Conservation (phyloP, 2,797 vertebrate genomes). For the Enteromius anoplus region DNA sequence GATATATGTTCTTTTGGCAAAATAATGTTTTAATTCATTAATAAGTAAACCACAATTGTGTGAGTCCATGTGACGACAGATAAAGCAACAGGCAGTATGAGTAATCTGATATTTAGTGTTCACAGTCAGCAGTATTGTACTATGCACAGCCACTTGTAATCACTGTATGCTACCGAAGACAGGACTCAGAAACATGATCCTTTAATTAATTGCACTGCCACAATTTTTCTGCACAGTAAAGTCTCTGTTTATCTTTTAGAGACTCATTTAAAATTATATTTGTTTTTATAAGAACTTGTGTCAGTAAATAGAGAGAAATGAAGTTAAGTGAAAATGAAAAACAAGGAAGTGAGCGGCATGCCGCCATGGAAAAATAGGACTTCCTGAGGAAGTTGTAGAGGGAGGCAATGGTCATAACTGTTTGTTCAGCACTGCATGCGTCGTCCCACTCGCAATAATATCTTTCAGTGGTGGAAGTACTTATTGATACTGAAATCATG, state of each 20-base stretch:
- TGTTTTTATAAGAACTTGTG: neutral
- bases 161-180: constrained; percentile 30
- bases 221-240: neutral
- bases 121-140: neutral
- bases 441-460: neutral
- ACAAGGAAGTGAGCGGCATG: constrained; percentile 63
- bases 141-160: constrained; percentile 30
- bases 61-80: neutral
- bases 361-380: constrained; percentile 58
- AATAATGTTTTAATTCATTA: neutral
- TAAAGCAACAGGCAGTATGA: constrained; percentile 11
- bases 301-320: neutral
- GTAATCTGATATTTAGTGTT: constrained; percentile 23
- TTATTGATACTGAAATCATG: neutral
- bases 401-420: constrained; percentile 40
- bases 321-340: constrained; percentile 54
- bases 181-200: constrained; percentile 13
- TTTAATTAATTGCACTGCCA: neutral
- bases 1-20: neutral
- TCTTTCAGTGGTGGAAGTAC: neutral
- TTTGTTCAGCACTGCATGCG: neutral
- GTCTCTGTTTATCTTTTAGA: neutral
- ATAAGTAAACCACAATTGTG: neutral
- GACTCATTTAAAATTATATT: neutral
- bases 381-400: constrained; percentile 70